phyloP scores from a whole-genome alignment of 2,888 invertebrate genomes.

The Nomada goodeniana region DNA sequence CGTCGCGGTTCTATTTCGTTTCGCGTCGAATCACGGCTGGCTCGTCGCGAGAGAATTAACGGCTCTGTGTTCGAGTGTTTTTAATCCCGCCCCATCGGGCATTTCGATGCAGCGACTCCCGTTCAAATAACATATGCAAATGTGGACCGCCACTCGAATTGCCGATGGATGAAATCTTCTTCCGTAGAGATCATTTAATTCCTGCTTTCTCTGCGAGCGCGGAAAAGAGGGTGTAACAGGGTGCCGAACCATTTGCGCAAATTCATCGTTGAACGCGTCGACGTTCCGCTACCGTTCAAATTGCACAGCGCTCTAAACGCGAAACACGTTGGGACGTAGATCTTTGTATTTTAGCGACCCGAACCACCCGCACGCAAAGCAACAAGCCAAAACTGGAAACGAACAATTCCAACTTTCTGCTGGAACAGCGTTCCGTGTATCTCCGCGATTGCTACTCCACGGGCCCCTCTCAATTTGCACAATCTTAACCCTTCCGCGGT shows the following conservation, averaged over 20 bases:
- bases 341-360: no score
- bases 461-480: slow-evolving; percentile 41
- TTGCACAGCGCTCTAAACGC: no score
- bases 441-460: neutral
- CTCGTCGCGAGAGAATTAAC: slow-evolving; percentile 58
- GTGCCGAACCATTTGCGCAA: neutral
- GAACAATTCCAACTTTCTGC: no score
- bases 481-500: slow-evolving; percentile 10
- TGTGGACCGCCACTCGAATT: slow-evolving; percentile 25
- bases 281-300: neutral
- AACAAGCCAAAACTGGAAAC: no score
- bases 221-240: no score
- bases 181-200: slow-evolving; percentile 23
- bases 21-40: slow-evolving; percentile 42
- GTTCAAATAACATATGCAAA: slow-evolving; percentile 54
- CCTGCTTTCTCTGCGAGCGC: neutral
- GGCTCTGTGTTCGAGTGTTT: slow-evolving; percentile 48
- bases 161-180: slow-evolving; percentile 24
- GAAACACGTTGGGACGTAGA: neutral
- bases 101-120: slow-evolving; percentile 17
- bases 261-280: neutral
- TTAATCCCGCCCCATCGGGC: slow-evolving; percentile 57
- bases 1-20: slow-evolving; percentile 41
- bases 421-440: no score
- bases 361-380: no score